Conservation (phyloP, 2,113 vertebrate species). For the Lynx canadensis region DNA sequence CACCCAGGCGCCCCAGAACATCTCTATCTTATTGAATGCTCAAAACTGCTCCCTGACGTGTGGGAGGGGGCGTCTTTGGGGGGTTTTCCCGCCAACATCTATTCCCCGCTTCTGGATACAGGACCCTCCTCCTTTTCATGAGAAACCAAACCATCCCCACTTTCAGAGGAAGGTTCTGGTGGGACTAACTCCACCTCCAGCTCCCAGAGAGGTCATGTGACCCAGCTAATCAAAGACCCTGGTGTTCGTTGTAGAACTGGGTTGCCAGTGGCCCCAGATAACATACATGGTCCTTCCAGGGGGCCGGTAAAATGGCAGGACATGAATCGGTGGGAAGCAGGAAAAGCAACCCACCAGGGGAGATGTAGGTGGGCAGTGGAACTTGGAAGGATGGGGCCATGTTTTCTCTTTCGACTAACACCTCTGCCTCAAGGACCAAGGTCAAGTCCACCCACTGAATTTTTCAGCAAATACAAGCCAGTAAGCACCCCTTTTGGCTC, state of each 20-base stretch:
- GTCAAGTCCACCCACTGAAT: not conserved
- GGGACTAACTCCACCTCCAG: not conserved
- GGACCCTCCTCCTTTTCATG: not conserved
- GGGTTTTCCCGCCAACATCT: not conserved
- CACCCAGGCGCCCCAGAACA: not conserved
- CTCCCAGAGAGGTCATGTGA: not conserved
- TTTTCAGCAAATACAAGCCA: not conserved
- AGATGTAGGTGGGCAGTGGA: rapidly evolving
- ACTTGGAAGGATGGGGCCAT: not conserved
- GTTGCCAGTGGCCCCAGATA: not conserved
- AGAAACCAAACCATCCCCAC: not conserved
- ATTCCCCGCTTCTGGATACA: not conserved
- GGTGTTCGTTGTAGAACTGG: rapidly evolving
- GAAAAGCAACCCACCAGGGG: not conserved
- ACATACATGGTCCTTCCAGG: rapidly evolving
- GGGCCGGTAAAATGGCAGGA: not conserved
- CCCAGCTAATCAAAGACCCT: not conserved
- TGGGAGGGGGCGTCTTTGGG: not conserved
- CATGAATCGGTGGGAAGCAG: rapidly evolving
- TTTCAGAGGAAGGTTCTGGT: not conserved
- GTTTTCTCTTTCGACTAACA: not conserved
- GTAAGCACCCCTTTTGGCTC: not conserved
- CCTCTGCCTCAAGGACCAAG: not conserved
- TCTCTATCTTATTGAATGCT: rapidly evolving
- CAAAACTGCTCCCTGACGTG: not conserved